A percentile compares a stretch with the other conserved stretches of the same genome.
These are phyloP conservation scores for Acleris holmiana DNA, from an alignment of 2,888 invertebrate genomes.

Conservation along the genomic window DNA sequence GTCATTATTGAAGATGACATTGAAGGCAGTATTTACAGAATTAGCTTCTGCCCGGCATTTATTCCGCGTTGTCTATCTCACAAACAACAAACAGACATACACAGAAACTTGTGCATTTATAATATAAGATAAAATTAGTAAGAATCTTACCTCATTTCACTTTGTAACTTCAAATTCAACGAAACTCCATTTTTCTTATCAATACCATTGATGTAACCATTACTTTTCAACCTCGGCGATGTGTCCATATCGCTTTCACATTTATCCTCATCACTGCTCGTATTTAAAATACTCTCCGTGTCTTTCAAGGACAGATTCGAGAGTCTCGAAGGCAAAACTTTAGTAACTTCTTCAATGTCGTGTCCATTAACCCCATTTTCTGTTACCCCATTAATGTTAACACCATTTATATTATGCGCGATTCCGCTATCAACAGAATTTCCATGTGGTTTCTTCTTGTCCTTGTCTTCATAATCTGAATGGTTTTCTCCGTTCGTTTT, in stretches of 20 bases:
- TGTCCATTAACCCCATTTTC: constrained; percentile 44
- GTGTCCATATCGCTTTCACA: constrained; percentile 70
- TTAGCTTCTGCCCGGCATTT: too few relatives aligned
- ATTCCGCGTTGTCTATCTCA: too few relatives aligned
- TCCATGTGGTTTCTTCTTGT: constrained; percentile 65
- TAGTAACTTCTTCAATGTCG: constrained; percentile 45
- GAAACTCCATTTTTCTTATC: constrained; percentile 75
- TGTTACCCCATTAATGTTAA: constrained; percentile 42
- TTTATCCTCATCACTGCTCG: constrained; percentile 71
- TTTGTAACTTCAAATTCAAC: constrained; percentile 73
- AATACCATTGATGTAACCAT: constrained; percentile 51
- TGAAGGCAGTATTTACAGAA: too few relatives aligned
- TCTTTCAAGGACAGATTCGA: constrained; percentile 73
- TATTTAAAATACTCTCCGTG: constrained; percentile 57
- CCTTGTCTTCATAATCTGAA: constrained; percentile 49
- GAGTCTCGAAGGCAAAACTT: constrained; percentile 59
- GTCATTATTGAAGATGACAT: too few relatives aligned
- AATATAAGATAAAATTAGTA: too few relatives aligned
- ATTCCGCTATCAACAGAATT: constrained; percentile 79
- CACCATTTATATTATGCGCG: constrained; percentile 65
- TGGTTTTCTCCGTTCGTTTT: constrained; percentile 55
- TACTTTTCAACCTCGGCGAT: constrained; percentile 58
- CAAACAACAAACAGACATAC: too few relatives aligned
- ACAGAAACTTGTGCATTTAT: too few relatives aligned
- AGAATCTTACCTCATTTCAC: constrained; percentile 71